Base-by-base conservation (phyloP, 1,140 invertebrate species). In the Megathymus violae region DNA sequence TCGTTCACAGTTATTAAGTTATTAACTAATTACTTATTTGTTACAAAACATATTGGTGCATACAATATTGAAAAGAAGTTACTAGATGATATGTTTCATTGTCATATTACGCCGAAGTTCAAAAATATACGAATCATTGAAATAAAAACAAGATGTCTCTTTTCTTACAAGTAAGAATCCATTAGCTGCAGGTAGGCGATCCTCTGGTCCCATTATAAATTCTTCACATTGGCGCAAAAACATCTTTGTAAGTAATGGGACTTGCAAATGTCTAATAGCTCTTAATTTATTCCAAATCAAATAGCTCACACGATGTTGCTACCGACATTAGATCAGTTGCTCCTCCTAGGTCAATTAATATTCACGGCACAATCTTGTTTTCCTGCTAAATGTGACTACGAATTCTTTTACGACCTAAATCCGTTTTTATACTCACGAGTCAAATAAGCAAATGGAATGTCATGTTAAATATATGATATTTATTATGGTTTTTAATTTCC, bases 201-300 rank as follows among this genome's bases (percentile, higher is more conserved):
- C 77, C 76, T 78, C 36, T n/a, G 48, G 43, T 51, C 68, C 66
- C 67, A 80, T 82, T 84, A 81, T 59, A 68, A 65, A 84, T 84
- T 84, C 76, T 74, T 74, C 70, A 79, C 74, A 65, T 66, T 27
- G 41, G 41, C 46, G 67, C 66, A 76, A 78, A 70, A 76, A 74
- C 66, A 67, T 47, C 56, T 44, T 62, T 47, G 59, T 62, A 54
- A 48, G 17, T 51, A 27, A 47, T 22, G 50, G 16, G 5, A 58
- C 38, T 67, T 41, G 54, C 63, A 72, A 74, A 76, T 75, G 38
- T 48, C 31, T 36, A 70, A 65, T 22, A 62, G 51, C 63, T 66
- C 69, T 77, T 78, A 61, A 50, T 72, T 46, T 71, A 77, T 77
- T 22, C 76, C 70, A 67, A 69, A 74, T 47, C 19, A 11, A 27